A percentile compares a stretch with the other conserved stretches of the same genome.
Conservation (phyloP, 2,888 invertebrate species). For the Eulithis prunata region DNA sequence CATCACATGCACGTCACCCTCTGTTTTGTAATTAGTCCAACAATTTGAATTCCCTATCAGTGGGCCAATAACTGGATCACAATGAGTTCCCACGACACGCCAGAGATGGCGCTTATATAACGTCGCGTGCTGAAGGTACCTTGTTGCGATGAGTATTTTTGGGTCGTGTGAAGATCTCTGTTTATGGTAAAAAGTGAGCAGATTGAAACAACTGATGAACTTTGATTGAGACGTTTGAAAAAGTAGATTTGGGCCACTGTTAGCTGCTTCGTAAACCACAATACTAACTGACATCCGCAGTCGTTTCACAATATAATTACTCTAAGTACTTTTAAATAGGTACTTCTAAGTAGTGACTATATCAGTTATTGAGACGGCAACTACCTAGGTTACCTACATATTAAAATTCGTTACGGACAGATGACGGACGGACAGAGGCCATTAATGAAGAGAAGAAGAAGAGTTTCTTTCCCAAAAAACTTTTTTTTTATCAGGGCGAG, state of each 20-base stretch:
- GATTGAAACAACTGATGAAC: constrained; percentile 25
- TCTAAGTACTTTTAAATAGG: too few relatives aligned
- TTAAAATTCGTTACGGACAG: too few relatives aligned
- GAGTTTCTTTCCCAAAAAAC: too few relatives aligned
- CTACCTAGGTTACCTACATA: too few relatives aligned
- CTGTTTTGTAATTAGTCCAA: constrained; percentile 34
- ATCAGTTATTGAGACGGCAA: too few relatives aligned
- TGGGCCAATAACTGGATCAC: constrained; percentile 38
- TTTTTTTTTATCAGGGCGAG: too few relatives aligned
- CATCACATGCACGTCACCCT: constrained; percentile 10
- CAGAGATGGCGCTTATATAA: constrained; percentile 38
- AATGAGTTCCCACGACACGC: constrained; percentile 32
- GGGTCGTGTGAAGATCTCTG: constrained; percentile 37
- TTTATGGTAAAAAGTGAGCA: constrained; percentile 32
- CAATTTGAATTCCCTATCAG: constrained; percentile 36
- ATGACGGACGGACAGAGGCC: too few relatives aligned
- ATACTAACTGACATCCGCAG: too few relatives aligned
- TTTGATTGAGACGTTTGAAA: constrained; percentile 12
- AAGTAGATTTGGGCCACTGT: background rate
- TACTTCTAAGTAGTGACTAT: too few relatives aligned
- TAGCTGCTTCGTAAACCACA: too few relatives aligned
- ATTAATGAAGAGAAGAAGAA: too few relatives aligned
- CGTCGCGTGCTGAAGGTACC: constrained; percentile 28
- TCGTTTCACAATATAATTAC: too few relatives aligned
- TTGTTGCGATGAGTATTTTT: constrained; percentile 34